These are phyloP conservation scores for Clarias platycephalus DNA, from an alignment of 2,797 vertebrate genomes.

Conservation along the genomic window DNA sequence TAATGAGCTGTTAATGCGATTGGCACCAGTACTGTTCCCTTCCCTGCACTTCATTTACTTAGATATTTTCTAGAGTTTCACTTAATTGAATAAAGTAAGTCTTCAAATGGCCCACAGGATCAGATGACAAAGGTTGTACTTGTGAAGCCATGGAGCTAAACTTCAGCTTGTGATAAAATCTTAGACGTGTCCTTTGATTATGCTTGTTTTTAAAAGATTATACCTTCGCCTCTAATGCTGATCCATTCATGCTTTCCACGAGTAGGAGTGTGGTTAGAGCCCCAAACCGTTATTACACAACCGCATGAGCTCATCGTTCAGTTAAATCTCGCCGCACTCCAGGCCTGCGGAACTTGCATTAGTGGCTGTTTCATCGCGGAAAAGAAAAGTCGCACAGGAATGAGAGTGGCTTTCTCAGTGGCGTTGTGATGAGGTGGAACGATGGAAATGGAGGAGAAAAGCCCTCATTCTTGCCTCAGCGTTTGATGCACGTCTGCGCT, in stretches of 20 bases:
- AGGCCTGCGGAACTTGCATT: constrained; percentile 37
- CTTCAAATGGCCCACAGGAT: neutral
- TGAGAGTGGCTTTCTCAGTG: constrained; percentile 43
- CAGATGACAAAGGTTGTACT: neutral
- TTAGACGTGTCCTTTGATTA: constrained; percentile 2
- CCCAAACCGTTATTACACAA: constrained; percentile 27
- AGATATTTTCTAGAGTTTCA: neutral
- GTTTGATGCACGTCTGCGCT: constrained; percentile 55
- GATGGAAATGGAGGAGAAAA: constrained; percentile 49
- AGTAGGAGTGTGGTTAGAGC: constrained; percentile 18
- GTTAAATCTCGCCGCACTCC: constrained; percentile 37
- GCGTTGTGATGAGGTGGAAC: constrained; percentile 50
- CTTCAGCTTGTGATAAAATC: neutral
- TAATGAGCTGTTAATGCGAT: constrained; percentile 46
- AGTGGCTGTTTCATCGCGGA: constrained; percentile 41
- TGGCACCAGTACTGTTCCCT: constrained; percentile 24
- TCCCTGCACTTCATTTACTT: constrained; percentile 28
- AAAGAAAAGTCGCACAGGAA: constrained; percentile 33
- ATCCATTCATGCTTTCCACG: constrained; percentile 16
- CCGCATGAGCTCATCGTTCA: constrained; percentile 45
- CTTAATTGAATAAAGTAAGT: constrained; percentile 4
- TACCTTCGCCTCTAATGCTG: constrained; percentile 1
- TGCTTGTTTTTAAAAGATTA: constrained; percentile 14
- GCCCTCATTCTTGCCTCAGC: constrained; percentile 51
- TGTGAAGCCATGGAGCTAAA: neutral